Evolutionary conservation across 2,113 vertebrate species (phyloP), one percentile per base, ranked within the genome.

Genomic region (Alligator sinensis): DNA sequence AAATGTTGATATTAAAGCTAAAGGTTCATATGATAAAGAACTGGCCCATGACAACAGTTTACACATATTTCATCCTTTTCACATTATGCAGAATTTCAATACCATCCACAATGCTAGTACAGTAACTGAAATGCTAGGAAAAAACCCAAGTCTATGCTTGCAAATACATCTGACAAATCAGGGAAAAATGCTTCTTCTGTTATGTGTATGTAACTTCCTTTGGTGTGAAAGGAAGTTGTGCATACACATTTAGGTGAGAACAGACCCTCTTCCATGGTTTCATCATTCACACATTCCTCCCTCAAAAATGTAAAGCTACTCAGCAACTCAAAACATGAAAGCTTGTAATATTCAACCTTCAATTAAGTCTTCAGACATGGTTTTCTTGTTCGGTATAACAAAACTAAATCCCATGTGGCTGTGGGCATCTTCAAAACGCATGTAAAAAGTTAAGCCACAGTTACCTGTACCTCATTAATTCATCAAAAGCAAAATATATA

Each of bases 401-500:
- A 98, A 98, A 97, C 97, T 97, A 97, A 94, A 97, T 96, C 97
- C 96, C 96, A 96, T 96, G 96, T 98, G 97, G 95, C 91, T 96
- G 92, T 97, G 93, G 97, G 93, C 93, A 95, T 97, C 95, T 97
- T 94, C 47, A 93, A 97, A 98, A 98, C 72, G 94, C 97, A 93
- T 97, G 95, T 96, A 95, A 97, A 98, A 98, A 98, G 97, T 97
- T 98, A 97, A 97, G 97, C 98, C 97, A 97, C 97, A 97, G 95
- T 97, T 97, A 98, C 97, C 96, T 97, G 97, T 97, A 98, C 97
- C 96, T 97, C 97, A 97, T 96, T 95, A 96, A 97, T 96, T 96
- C 91, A 87, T 97, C 97, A 98, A 98, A 98, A 98, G 94, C 94
- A 98, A 98, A 98, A 98, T 97, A 98, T 97, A 98, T 97, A 98